Conservation (phyloP, 2,888 invertebrate genomes). For the Stomorhina lunata region DNA sequence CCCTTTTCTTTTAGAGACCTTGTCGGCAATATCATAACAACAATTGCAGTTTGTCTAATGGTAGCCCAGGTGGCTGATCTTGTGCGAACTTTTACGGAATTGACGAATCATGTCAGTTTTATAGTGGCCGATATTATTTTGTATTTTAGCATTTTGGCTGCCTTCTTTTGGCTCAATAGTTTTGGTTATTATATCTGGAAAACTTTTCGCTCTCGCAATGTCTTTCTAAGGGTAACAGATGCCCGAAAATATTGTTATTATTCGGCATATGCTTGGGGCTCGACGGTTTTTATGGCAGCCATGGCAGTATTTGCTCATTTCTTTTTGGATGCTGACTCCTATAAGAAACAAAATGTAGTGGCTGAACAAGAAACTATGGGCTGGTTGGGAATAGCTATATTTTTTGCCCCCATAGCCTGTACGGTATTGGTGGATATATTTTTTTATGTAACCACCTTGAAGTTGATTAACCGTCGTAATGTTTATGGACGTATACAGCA, state of each 20-base stretch:
- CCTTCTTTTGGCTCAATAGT: slow-evolving; percentile 93
- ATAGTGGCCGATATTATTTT: slow-evolving; percentile 89
- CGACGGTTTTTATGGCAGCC: slow-evolving; percentile 85
- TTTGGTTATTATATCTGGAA: slow-evolving; percentile 94
- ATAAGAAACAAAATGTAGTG: slow-evolving; percentile 81
- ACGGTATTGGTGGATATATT: slow-evolving; percentile 89
- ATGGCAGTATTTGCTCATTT: slow-evolving; percentile 91
- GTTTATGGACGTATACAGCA: slow-evolving; percentile 93
- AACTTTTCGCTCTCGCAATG: slow-evolving; percentile 91
- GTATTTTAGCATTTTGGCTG: slow-evolving; percentile 88
- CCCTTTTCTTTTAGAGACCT: slow-evolving; percentile 82
- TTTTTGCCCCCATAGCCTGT: slow-evolving; percentile 90
- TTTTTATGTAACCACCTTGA: slow-evolving; percentile 89
- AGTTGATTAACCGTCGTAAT: slow-evolving; percentile 89
- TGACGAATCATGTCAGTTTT: slow-evolving; percentile 89
- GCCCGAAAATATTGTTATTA: slow-evolving; percentile 93
- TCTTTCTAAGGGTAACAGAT: slow-evolving; percentile 91
- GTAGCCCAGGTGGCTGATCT: slow-evolving; percentile 88
- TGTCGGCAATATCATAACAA: slow-evolving; percentile 91
- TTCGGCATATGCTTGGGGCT: slow-evolving; percentile 89
- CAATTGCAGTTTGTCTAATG: slow-evolving; percentile 88
- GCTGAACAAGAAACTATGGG: slow-evolving; percentile 89
- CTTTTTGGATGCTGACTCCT: slow-evolving; percentile 83
- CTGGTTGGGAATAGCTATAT: slow-evolving; percentile 89
- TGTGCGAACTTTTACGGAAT: slow-evolving; percentile 89